Base-by-base conservation (phyloP, 2,797 vertebrate genomes). In the Anas bahamensis region DNA sequence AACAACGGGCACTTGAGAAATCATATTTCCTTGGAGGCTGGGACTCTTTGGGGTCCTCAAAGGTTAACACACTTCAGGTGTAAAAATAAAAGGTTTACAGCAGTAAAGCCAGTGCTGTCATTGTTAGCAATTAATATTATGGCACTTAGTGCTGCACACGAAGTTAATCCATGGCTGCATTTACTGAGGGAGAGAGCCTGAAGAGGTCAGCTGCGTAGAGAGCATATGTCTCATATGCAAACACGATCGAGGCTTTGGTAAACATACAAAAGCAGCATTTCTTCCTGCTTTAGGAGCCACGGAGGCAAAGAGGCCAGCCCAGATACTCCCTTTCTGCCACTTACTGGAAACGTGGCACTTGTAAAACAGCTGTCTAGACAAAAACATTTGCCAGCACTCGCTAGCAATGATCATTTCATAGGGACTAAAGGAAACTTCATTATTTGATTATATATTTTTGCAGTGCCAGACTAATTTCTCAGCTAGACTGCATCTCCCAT, bases 51-150 rank as follows among this genome's bases (percentile, higher is more conserved):
- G 23, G 48, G 53, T 77, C 73, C 59, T 91, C 50, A 39, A 44
- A 86, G 41, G 31, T 80, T 83, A 46, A 88, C 84, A 59, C 46
- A 52, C 35, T 69, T 89, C 24, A 63, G 78, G 69, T 4, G 1
- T 61, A 74, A 64, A 80, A 83, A 70, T 52, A 87, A 91, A 88
- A 35, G 46, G 44, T 89, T 74, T 78, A 35, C 15, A 46, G 46
- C 55, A 57, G 42, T 81, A 59, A 87, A 76, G 61, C 37, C 46
- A 55, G 71, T 78, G 48, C 72, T 81, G 63, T 76, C 52, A 41
- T 46, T 70, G 75, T 52, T 64, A 91, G 50, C 44, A 76, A 78
- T 71, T 65, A 92, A 83, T 73, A 82, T 70, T 29, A 22, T 24
- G 69, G 63, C 74, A 63, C 73, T 46, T 78, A 88, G 29, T 18